A percentile compares a stretch with the other conserved stretches of the same genome.
Evolutionary conservation across 2,797 vertebrate genomes (phyloP).

Genomic region (Austrolebias charrua): DNA sequence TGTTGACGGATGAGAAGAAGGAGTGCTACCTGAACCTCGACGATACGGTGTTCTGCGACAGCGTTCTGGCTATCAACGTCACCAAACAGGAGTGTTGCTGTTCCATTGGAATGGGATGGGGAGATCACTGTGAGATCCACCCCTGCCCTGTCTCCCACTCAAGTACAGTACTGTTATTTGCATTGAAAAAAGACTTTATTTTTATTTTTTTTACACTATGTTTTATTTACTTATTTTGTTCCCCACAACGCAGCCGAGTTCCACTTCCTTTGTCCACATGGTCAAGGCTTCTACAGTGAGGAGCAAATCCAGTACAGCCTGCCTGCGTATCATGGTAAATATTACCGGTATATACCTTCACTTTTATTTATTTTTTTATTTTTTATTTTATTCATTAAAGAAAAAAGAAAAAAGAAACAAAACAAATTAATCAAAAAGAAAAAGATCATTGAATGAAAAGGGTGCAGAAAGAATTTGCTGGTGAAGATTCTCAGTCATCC

Average conservation of each 20-base stretch:
- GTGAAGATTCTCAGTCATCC: no score
- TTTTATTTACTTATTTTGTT: no score
- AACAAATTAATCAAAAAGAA: no score
- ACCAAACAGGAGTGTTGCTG: slow-evolving; percentile 94
- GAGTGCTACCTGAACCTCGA: slow-evolving; percentile 94
- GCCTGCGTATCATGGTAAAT: slow-evolving; percentile 83
- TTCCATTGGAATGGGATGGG: slow-evolving; percentile 92
- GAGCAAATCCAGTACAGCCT: slow-evolving; percentile 83
- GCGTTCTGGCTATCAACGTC: slow-evolving; percentile 90
- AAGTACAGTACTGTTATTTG: slow-evolving; percentile 55
- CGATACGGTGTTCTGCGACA: slow-evolving; percentile 93
- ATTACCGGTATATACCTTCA: neutral
- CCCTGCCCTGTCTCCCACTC: slow-evolving; percentile 90
- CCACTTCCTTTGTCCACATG: slow-evolving; percentile 86
- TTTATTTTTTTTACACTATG: neutral
- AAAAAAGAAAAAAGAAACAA: no score
- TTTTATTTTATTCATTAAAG: no score
- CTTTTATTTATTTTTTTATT: no score
- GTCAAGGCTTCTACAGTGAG: slow-evolving; percentile 87
- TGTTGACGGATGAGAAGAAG: slow-evolving; percentile 83
- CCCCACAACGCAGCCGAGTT: slow-evolving; percentile 81
- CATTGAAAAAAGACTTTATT: neutral
- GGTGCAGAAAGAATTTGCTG: no score
- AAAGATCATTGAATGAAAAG: no score
- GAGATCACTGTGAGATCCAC: slow-evolving; percentile 93